Evolutionary conservation across 2,113 vertebrate species (phyloP), one percentile per base, ranked within the genome.

Genomic region (Lasiurus borealis): DNA sequence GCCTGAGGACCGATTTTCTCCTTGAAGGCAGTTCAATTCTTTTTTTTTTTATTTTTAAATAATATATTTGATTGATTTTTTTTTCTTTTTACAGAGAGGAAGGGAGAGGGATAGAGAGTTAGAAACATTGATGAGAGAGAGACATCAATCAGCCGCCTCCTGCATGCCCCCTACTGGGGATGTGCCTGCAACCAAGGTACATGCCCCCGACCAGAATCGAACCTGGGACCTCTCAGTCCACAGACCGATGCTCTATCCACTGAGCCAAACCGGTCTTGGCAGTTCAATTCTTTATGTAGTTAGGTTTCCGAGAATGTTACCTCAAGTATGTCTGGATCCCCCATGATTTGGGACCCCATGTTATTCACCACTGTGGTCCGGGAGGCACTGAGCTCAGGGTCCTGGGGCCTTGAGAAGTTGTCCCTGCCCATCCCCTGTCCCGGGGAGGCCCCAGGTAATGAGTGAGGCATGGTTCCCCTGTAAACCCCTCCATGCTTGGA

Each of bases 251-350:
- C n/a, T n/a, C n/a, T n/a, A n/a, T n/a, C n/a, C n/a, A n/a, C n/a
- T n/a, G n/a, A n/a, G n/a, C n/a, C n/a, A n/a, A n/a, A n/a, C n/a
- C n/a, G n/a, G n/a, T n/a, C n/a, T n/a, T n/a, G 73, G 48, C 59
- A 31, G 73, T 73, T 69, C 27, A 13, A 31, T 92, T 69, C 68
- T 78, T 66, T 57, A 66, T 62, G 59, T 40, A 46, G 48, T 91
- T 80, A 66, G 57, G 72, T 73, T 95, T 94, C 92, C 93, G 78
- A 68, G 72, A 90, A 75, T 48, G 90, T 66, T 90, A 27, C 68
- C 85, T 62, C 29, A 4, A 54, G 25, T 1, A 0, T 76, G 62
- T 90, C 90, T 88, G 72, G 25, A 66, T 92, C 40, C 23, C n/a
- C 7, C 89, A 76, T 92, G 62, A 90, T 16, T 44, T 34, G 62